Evolutionary conservation across 92 coral and sea anemone species (phyloP).

Genomic region (Montipora capitata): DNA sequence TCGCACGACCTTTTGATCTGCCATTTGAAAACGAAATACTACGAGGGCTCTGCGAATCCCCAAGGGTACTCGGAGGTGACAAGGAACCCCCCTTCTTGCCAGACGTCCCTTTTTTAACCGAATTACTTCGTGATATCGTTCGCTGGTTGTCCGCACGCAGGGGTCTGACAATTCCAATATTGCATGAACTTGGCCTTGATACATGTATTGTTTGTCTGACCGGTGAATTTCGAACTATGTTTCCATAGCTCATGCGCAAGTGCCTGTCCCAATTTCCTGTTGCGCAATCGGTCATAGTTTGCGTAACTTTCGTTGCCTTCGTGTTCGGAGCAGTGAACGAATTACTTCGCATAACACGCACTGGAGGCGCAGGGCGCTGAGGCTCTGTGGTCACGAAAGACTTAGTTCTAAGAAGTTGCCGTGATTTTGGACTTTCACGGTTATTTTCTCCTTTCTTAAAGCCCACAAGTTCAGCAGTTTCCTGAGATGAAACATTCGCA

Average conservation of each 20-base stretch:
- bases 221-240: slow-evolving; percentile 42
- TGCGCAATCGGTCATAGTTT: slow-evolving; percentile 15
- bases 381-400: slow-evolving; percentile 74
- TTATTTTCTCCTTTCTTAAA: slow-evolving; percentile 15
- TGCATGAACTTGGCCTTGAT: slow-evolving; percentile 54
- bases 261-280: slow-evolving; percentile 36
- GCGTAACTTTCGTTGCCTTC: slow-evolving; percentile 23
- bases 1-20: slow-evolving; percentile 6
- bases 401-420: slow-evolving; percentile 69
- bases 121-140: slow-evolving; percentile 39
- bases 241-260: slow-evolving; percentile 35
- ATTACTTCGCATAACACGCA: slow-evolving; percentile 75
- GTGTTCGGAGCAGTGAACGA: slow-evolving; percentile 74
- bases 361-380: slow-evolving; percentile 60
- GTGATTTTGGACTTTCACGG: background rate
- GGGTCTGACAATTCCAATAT: slow-evolving; percentile 81
- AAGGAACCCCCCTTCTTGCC: slow-evolving; percentile 31
- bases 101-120: slow-evolving; percentile 29
- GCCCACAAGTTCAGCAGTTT: slow-evolving; percentile 10
- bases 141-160: slow-evolving; percentile 28
- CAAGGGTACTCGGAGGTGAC: slow-evolving; percentile 36
- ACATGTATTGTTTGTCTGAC: slow-evolving; percentile 45
- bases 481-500: background rate
- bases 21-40: slow-evolving; percentile 10
- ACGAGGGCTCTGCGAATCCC: background rate